phyloP scores from a whole-genome alignment of 1,140 invertebrate genomes.

The Acromyrmex heyeri region DNA sequence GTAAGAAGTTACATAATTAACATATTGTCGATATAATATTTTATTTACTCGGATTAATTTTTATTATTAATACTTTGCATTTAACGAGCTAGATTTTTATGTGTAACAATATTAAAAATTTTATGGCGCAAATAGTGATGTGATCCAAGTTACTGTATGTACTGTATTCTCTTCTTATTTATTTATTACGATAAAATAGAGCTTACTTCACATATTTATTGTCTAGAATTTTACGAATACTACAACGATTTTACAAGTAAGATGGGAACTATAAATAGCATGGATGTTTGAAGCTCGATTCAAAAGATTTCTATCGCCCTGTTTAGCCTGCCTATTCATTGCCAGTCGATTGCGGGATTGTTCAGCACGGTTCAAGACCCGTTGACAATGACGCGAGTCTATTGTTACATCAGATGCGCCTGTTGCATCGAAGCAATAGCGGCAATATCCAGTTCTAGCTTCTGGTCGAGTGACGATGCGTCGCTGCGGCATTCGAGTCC shows the following conservation, averaged over 20 bases:
- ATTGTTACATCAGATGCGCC: conserved; percentile 59
- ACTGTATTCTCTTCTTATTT: too few species aligned
- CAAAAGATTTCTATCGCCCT: not conserved
- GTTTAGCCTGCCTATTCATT: not conserved
- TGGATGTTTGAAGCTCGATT: not conserved
- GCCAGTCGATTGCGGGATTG: conserved; percentile 52
- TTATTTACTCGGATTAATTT: too few species aligned
- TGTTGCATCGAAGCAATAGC: conserved; percentile 60
- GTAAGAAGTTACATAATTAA: too few species aligned
- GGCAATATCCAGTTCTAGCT: conserved; percentile 1
- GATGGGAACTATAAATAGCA: too few species aligned
- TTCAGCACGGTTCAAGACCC: conserved; percentile 57
- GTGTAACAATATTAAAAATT: not conserved
- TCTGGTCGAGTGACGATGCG: not conserved
- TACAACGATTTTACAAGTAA: not conserved
- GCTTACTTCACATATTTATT: not conserved
- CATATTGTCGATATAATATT: too few species aligned
- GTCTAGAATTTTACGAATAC: not conserved
- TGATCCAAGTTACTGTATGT: not conserved
- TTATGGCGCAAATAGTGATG: not conserved
- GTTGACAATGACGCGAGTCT: conserved; percentile 67
- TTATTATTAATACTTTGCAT: too few species aligned
- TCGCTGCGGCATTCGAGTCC: conserved; percentile 26
- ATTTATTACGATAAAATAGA: not conserved
- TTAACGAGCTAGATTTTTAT: too few species aligned